Conservation (phyloP, 2,888 invertebrate genomes). For the Caenorhabditis becei region DNA sequence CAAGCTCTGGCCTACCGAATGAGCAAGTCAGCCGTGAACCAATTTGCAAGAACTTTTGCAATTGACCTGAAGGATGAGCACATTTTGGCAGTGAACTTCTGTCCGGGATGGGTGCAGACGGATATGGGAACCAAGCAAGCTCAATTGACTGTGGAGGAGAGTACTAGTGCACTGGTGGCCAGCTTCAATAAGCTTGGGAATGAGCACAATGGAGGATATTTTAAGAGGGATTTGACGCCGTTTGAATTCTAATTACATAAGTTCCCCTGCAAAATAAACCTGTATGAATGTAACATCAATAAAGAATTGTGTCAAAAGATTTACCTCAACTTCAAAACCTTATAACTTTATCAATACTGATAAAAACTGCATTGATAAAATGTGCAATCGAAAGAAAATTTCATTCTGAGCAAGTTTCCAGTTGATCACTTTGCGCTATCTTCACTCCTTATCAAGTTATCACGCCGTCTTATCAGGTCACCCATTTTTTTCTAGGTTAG, state of each 20-base stretch:
- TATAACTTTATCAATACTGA: too few relatives aligned
- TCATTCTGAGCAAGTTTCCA: too few relatives aligned
- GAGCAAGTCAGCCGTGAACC: slow-evolving; percentile 72
- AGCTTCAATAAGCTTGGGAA: slow-evolving; percentile 54
- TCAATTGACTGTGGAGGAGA: slow-evolving; percentile 59
- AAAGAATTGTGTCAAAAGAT: too few relatives aligned
- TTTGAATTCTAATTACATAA: slow-evolving; percentile 35
- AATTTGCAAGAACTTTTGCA: slow-evolving; percentile 67
- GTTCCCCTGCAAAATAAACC: too few relatives aligned
- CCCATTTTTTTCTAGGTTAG: too few relatives aligned
- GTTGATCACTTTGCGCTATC: too few relatives aligned
- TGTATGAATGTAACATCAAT: too few relatives aligned
- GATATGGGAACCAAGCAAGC: slow-evolving; percentile 72
- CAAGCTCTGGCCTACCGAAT: slow-evolving; percentile 61
- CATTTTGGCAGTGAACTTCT: slow-evolving; percentile 66
- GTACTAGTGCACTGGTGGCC: slow-evolving; percentile 51
- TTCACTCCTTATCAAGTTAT: too few relatives aligned
- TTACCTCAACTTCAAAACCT: too few relatives aligned
- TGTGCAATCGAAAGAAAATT: too few relatives aligned
- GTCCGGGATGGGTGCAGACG: slow-evolving; percentile 74
- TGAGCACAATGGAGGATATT: slow-evolving; percentile 63
- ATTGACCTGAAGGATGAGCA: slow-evolving; percentile 60
- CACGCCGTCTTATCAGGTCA: too few relatives aligned
- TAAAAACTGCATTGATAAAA: too few relatives aligned
- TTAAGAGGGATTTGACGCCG: slow-evolving; percentile 48